Evolutionary conservation across 2,113 vertebrate genomes (phyloP), one percentile per base, ranked within the genome.

Genomic region (Muntiacus muntjak): DNA sequence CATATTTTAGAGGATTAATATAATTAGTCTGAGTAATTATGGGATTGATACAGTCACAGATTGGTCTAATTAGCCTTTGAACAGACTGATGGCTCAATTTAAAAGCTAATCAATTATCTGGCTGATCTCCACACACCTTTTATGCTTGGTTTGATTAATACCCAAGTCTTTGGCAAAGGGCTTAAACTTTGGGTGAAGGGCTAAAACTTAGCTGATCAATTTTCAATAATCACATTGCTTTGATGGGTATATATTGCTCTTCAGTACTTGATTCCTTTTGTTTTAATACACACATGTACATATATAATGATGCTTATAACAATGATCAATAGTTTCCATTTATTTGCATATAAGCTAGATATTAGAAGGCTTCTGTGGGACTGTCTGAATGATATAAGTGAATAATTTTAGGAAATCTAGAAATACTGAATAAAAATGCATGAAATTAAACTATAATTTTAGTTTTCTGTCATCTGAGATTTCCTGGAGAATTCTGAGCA

Each of bases 21-120:
- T 94, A 96, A 98, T 98, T 98, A 98, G 93, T 71, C 15, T 95
- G 84, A 96, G 91, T 97, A 98, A 98, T 98, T 98, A 95, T 82
- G 40, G 94, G 79, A 98, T 92, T 98, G 96, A 93, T 97, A 96
- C 79, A 95, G 96, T 97, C 93, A 95, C 97, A 97, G 93, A 97
- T 98, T 97, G 96, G 54, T 96, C 89, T 97, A 97, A 98, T 98
- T 98, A 98, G 96, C 97, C 91, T 97, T 97, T 98, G 88, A 98
- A 86, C 83, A 96, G 95, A 93, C 94, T 94, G 54, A 97, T 95
- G 94, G 54, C 79, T 98, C 82, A 93, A 60, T 76, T 95, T 84
- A 96, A 96, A 82, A 87, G 64, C 84, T 97, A 94, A 98, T 97
- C 97, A 96, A 98, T 97, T 93, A 43, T 84, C 79, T 97, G 93